Percentiles rank a stretch among this genome's conserved stretches.
Conservation (phyloP, 1,140 invertebrate species). For the Nilaparvata lugens region DNA sequence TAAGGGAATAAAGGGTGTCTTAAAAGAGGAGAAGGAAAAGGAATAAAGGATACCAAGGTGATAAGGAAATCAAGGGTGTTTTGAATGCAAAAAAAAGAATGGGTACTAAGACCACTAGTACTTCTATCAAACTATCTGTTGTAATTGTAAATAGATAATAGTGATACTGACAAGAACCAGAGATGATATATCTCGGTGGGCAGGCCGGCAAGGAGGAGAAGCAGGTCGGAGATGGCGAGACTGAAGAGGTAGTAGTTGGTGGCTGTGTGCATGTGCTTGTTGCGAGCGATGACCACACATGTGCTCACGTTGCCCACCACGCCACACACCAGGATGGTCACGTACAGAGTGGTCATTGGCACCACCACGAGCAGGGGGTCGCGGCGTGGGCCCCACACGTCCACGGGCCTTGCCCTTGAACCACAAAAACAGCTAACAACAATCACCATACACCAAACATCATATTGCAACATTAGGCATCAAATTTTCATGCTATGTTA, state of each 20-base stretch:
- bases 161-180: constrained; percentile 69
- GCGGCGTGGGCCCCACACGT: constrained; percentile 35
- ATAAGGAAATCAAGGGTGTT: too few relatives aligned
- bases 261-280: constrained; percentile 71
- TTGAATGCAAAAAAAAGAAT: too few relatives aligned
- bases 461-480: too few relatives aligned
- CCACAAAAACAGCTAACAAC: too few relatives aligned
- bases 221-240: constrained; percentile 77
- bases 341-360: constrained; percentile 58
- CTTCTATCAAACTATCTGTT: constrained; percentile 21
- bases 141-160: too few relatives aligned
- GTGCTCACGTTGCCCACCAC: constrained; percentile 77
- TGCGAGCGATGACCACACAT: constrained; percentile 73
- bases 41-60: too few relatives aligned
- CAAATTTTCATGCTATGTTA: too few relatives aligned
- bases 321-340: constrained; percentile 68
- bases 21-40: too few relatives aligned
- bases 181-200: constrained; percentile 69
- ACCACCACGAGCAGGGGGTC: constrained; percentile 46
- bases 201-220: constrained; percentile 61
- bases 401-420: background rate
- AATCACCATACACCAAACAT: too few relatives aligned
- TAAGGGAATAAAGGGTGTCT: too few relatives aligned
- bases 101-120: too few relatives aligned
- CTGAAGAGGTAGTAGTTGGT: constrained; percentile 83